phyloP scores from a whole-genome alignment of 2,113 vertebrate genomes.

The Aphelocoma coerulescens region DNA sequence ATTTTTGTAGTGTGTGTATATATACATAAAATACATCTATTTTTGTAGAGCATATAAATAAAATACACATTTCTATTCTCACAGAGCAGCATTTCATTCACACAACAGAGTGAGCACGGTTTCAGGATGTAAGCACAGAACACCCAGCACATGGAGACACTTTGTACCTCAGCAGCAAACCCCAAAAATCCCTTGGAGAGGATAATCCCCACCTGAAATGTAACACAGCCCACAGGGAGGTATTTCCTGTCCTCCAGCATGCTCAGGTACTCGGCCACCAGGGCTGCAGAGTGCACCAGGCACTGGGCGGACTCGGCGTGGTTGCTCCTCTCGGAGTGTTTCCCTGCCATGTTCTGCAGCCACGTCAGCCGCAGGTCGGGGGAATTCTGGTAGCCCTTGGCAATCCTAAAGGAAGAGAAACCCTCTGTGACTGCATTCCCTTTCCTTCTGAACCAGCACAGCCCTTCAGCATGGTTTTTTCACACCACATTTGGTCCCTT shows the following conservation, averaged over 20 bases:
- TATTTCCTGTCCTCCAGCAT: slow-evolving; percentile 99
- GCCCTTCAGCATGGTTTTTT: background rate
- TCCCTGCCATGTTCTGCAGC: slow-evolving; percentile 99
- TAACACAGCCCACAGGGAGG: slow-evolving; percentile 97
- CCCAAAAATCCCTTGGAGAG: background rate
- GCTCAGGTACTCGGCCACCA: slow-evolving; percentile 96
- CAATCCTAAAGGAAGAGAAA: slow-evolving; percentile 80
- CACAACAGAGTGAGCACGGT: background rate
- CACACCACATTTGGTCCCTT: background rate
- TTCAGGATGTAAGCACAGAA: rapidly evolving
- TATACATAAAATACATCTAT: background rate
- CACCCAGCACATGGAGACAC: background rate
- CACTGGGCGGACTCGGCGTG: slow-evolving; percentile 96
- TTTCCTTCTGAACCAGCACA: background rate
- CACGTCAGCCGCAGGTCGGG: slow-evolving; percentile 93
- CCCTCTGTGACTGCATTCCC: background rate
- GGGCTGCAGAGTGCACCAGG: slow-evolving; percentile 95
- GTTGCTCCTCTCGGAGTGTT: slow-evolving; percentile 94
- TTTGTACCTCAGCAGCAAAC: background rate
- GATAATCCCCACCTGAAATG: slow-evolving; percentile 85
- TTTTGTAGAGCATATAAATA: background rate
- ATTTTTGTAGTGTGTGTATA: background rate
- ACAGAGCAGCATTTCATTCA: background rate
- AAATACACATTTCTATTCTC: background rate
- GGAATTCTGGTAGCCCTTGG: slow-evolving; percentile 98